Evolutionary conservation across 2,888 invertebrate species (phyloP).

Genomic region (Tenthredo livida): DNA sequence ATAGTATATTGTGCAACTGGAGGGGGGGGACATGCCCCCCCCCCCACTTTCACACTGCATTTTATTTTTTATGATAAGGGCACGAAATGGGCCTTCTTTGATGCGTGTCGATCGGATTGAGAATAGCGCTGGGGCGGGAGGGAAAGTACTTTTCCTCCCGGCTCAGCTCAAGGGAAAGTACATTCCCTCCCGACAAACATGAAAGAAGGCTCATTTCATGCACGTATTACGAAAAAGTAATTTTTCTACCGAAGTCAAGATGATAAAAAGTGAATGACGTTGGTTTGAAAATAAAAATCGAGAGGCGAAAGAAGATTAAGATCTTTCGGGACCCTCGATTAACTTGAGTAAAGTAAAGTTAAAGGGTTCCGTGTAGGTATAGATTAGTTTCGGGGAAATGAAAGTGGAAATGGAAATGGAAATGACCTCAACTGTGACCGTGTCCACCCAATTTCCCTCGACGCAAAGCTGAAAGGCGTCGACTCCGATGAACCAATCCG

Average conservation of each 20-base stretch:
- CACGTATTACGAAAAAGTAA: background rate
- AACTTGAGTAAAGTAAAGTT: background rate
- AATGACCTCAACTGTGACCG: conserved; percentile 91
- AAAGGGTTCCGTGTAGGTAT: background rate
- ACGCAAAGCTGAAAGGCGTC: conserved; percentile 95
- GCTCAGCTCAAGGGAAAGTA: no score
- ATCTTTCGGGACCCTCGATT: background rate
- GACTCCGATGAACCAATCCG: conserved; percentile 97
- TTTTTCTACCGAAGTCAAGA: background rate
- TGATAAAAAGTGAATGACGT: background rate
- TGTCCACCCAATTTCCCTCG: conserved; percentile 94
- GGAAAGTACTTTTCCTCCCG: no score
- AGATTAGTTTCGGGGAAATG: background rate
- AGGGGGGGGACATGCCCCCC: no score
- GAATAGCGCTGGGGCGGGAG: no score
- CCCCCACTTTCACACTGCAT: no score
- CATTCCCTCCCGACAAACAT: no score
- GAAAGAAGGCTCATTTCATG: no score
- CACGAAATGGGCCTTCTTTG: no score
- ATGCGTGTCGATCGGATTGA: no score
- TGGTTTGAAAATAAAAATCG: background rate
- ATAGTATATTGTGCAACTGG: no score
- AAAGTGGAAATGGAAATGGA: conserved; percentile 32
- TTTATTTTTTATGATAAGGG: no score
- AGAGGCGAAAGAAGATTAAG: background rate